phyloP scores from a whole-genome alignment of 2,113 vertebrate genomes.

The Panthera uncia region DNA sequence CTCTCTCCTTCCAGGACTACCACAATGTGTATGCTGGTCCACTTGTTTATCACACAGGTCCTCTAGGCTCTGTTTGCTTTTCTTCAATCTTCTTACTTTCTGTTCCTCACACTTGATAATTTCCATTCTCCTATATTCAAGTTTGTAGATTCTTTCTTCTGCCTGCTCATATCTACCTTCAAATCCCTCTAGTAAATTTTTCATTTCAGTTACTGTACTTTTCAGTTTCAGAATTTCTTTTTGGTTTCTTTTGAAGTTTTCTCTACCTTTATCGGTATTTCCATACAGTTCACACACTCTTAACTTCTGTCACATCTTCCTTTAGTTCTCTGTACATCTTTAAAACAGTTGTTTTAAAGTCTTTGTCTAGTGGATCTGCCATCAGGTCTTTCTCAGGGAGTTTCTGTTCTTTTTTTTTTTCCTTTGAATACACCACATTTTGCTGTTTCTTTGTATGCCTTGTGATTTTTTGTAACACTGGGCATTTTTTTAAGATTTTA shows the following conservation, averaged over 20 bases:
- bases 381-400: not conserved
- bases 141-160: not conserved
- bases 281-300: not conserved
- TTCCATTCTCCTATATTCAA: not conserved
- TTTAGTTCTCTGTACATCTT: not conserved
- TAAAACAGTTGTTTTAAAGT: not conserved
- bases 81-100: constrained; percentile 1
- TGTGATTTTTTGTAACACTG: not conserved
- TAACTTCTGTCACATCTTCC: not conserved
- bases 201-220: not conserved
- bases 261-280: not conserved
- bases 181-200: not conserved
- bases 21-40: not conserved
- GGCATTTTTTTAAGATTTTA: not conserved
- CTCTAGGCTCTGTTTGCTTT: not conserved
- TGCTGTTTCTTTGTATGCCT: not conserved
- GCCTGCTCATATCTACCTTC: not conserved
- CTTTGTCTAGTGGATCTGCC: not conserved
- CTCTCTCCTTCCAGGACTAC: not conserved
- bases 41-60: not conserved
- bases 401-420: not conserved
- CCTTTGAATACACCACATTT: not conserved
- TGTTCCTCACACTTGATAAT: not conserved
- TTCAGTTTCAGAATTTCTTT: not conserved
- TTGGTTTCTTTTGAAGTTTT: not conserved